These are phyloP conservation scores for Caenorhabditis panamensis DNA, from an alignment of 2,888 invertebrate genomes.

Conservation along the genomic window DNA sequence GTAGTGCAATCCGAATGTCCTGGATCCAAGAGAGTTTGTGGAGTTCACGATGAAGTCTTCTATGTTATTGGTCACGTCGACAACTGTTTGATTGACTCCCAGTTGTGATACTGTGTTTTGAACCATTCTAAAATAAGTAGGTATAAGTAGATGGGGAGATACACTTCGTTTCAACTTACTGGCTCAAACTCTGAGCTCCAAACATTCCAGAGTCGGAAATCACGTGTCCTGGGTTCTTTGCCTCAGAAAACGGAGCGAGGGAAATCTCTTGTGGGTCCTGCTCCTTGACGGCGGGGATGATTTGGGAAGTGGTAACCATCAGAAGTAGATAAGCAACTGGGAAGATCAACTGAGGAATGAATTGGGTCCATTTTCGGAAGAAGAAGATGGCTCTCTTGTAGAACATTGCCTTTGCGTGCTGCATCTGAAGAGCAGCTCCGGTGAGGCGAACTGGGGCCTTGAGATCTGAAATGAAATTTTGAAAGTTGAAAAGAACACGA, in stretches of 20 bases:
- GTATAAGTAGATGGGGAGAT: background rate
- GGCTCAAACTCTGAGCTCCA: slow-evolving; percentile 23
- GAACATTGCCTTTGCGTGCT: slow-evolving; percentile 75
- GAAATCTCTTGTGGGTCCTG: slow-evolving; percentile 60
- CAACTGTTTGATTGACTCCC: slow-evolving; percentile 32
- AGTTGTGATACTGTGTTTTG: slow-evolving; percentile 6
- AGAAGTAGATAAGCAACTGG: slow-evolving; percentile 67
- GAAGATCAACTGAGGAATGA: slow-evolving; percentile 74
- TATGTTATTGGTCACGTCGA: slow-evolving; percentile 26
- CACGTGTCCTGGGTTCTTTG: slow-evolving; percentile 35
- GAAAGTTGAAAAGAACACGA: slow-evolving; percentile 46
- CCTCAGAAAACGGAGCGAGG: slow-evolving; percentile 46
- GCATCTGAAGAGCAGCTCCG: slow-evolving; percentile 64
- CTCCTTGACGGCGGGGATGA: slow-evolving; percentile 64
- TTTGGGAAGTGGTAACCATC: slow-evolving; percentile 62
- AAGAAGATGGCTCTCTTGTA: slow-evolving; percentile 74
- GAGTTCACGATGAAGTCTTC: slow-evolving; percentile 32
- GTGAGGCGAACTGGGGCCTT: slow-evolving; percentile 55
- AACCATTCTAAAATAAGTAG: slow-evolving; percentile 16
- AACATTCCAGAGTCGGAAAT: slow-evolving; percentile 19
- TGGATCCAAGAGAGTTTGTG: slow-evolving; percentile 53
- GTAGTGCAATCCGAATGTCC: slow-evolving; percentile 72
- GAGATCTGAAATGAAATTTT: slow-evolving; percentile 50
- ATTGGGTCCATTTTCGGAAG: slow-evolving; percentile 74
- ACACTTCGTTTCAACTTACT: slow-evolving; percentile 14